A percentile compares a stretch with the other conserved stretches of the same genome.
phyloP scores from a whole-genome alignment of 1,140 invertebrate genomes.

The Frieseomelitta varia region DNA sequence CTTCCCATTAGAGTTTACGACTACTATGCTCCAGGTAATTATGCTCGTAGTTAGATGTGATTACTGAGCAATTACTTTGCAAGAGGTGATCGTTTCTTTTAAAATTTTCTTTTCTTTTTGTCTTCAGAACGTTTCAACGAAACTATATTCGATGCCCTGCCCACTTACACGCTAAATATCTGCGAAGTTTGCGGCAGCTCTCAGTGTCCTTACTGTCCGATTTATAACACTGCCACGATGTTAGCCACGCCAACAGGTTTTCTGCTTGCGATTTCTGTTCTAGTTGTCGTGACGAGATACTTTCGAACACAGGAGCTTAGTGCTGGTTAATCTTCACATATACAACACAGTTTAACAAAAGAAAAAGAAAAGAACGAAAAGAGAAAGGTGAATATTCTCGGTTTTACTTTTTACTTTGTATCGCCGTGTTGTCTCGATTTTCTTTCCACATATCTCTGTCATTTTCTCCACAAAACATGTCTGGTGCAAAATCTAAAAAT shows the following conservation, averaged over 20 bases:
- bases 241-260: slow-evolving; percentile 75
- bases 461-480: neutral
- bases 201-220: slow-evolving; percentile 98
- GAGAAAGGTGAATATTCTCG: neutral
- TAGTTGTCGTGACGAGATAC: slow-evolving; percentile 71
- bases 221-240: slow-evolving; percentile 88
- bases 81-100: neutral
- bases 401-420: neutral
- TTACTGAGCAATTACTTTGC: neutral
- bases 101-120: slow-evolving; percentile 40
- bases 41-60: slow-evolving; percentile 21
- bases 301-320: slow-evolving; percentile 72
- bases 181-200: slow-evolving; percentile 99
- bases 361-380: neutral
- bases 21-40: slow-evolving; percentile 97
- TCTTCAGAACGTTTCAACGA: slow-evolving; percentile 96
- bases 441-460: neutral
- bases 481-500: slow-evolving; percentile 18
- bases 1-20: slow-evolving; percentile 95
- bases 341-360: neutral
- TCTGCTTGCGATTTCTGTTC: slow-evolving; percentile 69
- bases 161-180: slow-evolving; percentile 95
- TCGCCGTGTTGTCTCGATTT: slow-evolving; percentile 11
- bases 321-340: slow-evolving; percentile 57
- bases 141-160: slow-evolving; percentile 94